Evolutionary conservation across 2,113 vertebrate genomes (phyloP), one percentile per base, ranked within the genome.

Genomic region (Sceloporus tristichus): DNA sequence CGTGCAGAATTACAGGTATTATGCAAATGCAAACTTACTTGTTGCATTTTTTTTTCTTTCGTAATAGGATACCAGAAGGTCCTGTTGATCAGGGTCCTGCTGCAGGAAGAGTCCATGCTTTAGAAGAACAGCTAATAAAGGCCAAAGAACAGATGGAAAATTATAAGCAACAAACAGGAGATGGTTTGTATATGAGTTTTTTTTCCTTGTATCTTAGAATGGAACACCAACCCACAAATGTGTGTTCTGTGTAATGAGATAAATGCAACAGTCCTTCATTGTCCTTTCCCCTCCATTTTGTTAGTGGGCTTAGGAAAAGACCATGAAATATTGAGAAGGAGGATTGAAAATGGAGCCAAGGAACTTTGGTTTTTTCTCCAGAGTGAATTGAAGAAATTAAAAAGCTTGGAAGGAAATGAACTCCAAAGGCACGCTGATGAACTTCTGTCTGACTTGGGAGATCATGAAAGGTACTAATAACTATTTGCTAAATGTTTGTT

Each of bases 301-400:
- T 71, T 88, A 92, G 84, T 94, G 95, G 98, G 98, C 91, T 97
- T 98, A 0, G 98, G 98, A 81, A 98, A 98, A 92, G 98, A 98
- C 92, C 99, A 99, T 95, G 98, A 99, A 97, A 96, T 99, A 91
- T 88, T 99, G 93, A 97, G 98, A 34, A 97, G 98, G 86, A 98
- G 96, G 81, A 98, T 98, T 95, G 98, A 99, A 95, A 99, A 99
- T 82, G 99, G 99, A 48, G 98, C 98, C 80, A 98, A 98, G 95
- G 99, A 99, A 94, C 98, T 99, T 94, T 99, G 98, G 99, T 99
- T 99, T 96, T 99, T 99, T 91, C 97, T 99, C 83, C 98, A 98
- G 94, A 99, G 98, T 89, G 98, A 99, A 95, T 84, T 99, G 92
- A 99, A 98, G 97, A 99, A 99, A 93, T 92, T 99, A 94, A 98